Percentiles rank a stretch among this genome's conserved stretches.
These are phyloP conservation scores for Venturia canescens DNA, from an alignment of 1,140 invertebrate species.

Conservation along the genomic window DNA sequence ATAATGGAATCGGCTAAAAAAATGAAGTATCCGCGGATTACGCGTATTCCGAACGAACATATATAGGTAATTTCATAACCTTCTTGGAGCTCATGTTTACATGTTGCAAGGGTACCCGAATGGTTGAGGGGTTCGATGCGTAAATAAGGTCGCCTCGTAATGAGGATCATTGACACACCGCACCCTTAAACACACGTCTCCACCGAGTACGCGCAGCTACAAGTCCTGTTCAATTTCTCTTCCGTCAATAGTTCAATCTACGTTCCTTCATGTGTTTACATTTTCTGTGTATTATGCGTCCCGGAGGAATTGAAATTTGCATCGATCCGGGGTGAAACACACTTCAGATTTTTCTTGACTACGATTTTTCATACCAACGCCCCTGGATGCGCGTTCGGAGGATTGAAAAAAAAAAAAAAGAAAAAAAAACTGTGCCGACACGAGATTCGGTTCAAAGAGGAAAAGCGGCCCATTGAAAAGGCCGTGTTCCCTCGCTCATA, in stretches of 20 bases:
- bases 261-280: neutral
- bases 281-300: neutral
- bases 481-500: too few species aligned
- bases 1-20: too few species aligned
- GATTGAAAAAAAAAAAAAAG: too few species aligned
- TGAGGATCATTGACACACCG: constrained; percentile 56
- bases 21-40: too few species aligned
- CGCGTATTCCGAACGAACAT: too few species aligned
- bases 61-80: neutral
- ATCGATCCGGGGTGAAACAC: too few species aligned
- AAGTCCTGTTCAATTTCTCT: neutral
- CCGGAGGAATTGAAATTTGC: too few species aligned
- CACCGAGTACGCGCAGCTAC: neutral
- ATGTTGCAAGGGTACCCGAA: neutral
- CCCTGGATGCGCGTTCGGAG: too few species aligned
- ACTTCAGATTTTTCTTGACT: neutral
- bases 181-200: constrained; percentile 47
- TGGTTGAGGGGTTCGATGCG: constrained; percentile 34
- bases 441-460: too few species aligned
- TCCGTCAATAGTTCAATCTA: neutral
- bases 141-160: constrained; percentile 58
- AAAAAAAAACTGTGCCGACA: too few species aligned
- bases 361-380: neutral
- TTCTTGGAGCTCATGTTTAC: neutral
- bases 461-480: too few species aligned